Percentiles rank a stretch among this genome's conserved stretches.
Conservation (phyloP, 2,113 vertebrate species). For the Hippocampus mohnikei region DNA sequence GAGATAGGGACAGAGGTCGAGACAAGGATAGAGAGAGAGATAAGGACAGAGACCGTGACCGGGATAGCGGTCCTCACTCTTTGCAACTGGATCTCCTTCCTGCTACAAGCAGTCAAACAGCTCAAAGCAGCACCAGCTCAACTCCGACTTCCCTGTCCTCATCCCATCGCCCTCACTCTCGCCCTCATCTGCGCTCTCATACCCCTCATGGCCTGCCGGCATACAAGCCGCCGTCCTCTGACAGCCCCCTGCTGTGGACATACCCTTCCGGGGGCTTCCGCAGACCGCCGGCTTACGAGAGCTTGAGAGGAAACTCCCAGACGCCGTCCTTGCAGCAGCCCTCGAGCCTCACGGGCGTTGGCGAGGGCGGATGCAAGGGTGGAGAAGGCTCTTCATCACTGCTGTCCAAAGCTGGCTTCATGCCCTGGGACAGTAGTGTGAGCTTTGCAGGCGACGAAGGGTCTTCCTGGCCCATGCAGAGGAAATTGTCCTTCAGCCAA, state of each 20-base stretch:
- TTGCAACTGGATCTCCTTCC: conserved; percentile 49
- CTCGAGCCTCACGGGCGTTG: conserved; percentile 50
- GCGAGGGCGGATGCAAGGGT: conserved; percentile 49
- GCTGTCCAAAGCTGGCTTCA: conserved; percentile 68
- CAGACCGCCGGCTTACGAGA: conserved; percentile 86
- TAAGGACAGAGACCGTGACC: conserved; percentile 25
- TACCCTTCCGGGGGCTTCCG: conserved; percentile 81
- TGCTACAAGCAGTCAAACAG: conserved; percentile 35
- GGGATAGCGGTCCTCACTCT: conserved; percentile 52
- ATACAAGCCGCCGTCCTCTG: conserved; percentile 72
- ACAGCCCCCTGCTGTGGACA: conserved; percentile 82
- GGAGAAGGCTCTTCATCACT: conserved; percentile 48
- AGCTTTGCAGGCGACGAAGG: conserved; percentile 69
- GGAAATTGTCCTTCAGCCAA: conserved; percentile 82
- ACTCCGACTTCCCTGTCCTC: conserved; percentile 66
- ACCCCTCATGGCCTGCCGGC: conserved; percentile 73
- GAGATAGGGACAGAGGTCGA: conserved; percentile 29
- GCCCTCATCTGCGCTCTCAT: conserved; percentile 75
- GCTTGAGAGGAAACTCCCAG: conserved; percentile 70
- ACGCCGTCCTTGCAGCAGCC: conserved; percentile 67
- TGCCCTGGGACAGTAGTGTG: conserved; percentile 72
- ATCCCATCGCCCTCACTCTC: conserved; percentile 71
- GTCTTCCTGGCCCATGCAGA: conserved; percentile 81
- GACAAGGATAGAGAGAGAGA: conserved; percentile 29
- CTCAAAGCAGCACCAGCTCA: conserved; percentile 72